Percentiles rank a stretch among this genome's conserved stretches.
These are phyloP conservation scores for Linnaemya tessellans DNA, from an alignment of 2,888 invertebrate species.

Conservation along the genomic window DNA sequence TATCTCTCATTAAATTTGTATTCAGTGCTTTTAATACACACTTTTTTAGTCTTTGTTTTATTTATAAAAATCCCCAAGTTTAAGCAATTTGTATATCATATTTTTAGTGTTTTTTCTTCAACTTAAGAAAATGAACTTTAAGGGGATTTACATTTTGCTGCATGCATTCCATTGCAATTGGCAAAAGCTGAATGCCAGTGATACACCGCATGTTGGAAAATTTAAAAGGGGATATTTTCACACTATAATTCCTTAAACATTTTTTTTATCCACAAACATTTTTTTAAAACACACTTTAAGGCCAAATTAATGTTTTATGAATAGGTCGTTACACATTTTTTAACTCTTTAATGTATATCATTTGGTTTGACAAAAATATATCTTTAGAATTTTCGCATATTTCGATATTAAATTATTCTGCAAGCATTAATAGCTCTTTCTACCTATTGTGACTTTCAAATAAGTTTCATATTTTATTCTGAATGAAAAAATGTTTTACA, in stretches of 20 bases:
- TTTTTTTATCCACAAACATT: no score
- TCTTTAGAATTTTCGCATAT: no score
- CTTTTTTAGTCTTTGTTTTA: constrained; percentile 4
- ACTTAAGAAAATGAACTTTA: constrained; percentile 2
- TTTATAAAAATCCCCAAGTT: constrained; percentile 13
- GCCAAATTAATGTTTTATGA: no score
- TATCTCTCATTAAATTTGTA: background rate
- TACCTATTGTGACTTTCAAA: no score
- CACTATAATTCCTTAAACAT: background rate
- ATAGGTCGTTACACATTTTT: no score
- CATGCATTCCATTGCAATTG: background rate
- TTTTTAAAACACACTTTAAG: no score
- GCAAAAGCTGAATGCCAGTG: background rate
- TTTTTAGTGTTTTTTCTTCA: background rate
- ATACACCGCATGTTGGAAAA: background rate
- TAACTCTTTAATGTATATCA: no score
- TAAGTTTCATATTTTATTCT: no score
- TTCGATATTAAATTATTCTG: no score
- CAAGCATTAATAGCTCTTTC: no score
- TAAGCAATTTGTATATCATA: background rate
- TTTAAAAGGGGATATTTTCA: background rate
- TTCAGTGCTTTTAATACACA: background rate
- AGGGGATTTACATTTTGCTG: constrained; percentile 50
- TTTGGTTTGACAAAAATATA: no score
- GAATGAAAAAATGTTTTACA: no score